Base-by-base conservation (phyloP, 2,797 vertebrate genomes). In the Sylvia borin region DNA sequence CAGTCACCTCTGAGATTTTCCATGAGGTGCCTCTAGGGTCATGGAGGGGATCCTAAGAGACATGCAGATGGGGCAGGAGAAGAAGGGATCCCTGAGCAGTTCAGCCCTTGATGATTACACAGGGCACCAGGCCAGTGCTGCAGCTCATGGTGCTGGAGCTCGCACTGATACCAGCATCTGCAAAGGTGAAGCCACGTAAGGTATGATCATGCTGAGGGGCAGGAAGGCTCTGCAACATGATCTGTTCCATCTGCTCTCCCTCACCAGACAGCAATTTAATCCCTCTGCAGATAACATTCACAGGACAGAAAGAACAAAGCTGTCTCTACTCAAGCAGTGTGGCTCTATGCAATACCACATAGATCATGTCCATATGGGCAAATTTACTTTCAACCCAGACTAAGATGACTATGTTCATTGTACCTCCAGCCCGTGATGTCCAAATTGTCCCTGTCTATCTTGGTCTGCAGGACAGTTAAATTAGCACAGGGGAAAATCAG, bases 141-240 rank as follows among this genome's bases (percentile, higher is more conserved):
- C 48, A 90, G 68, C 24, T 50, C 1, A 0, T 34, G 43, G 29
- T 75, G 42, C 38, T 64, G 71, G 27, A 22, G 3, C 24, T 83
- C 13, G 48, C 2, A 0, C 9, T 29, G 19, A 38, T 12, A 55
- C 4, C 25, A 25, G 29, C 2, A 0, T 27, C 42, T 11, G 7
- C 43, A 75, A 76, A 73, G 26, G 10, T 73, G 51, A 79, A 78
- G 43, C 25, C 29, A 29, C 1, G 0, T 18, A 31, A 83, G 7
- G 15, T 36, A 16, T 1, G 1, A 42, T 13, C 54, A 14, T 36
- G 10, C 27, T 26, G 17, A 29, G 29, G 34, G 55, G 8, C 19
- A 60, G 45, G 74, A 65, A 22, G 20, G 14, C 22, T 87, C 48
- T 75, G 64, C 45, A 88, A 45, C 50, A 61, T 13, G 13, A 24